Evolutionary conservation across 92 coral and sea anemone species (phyloP).

Genomic region (Siderastrea siderea): DNA sequence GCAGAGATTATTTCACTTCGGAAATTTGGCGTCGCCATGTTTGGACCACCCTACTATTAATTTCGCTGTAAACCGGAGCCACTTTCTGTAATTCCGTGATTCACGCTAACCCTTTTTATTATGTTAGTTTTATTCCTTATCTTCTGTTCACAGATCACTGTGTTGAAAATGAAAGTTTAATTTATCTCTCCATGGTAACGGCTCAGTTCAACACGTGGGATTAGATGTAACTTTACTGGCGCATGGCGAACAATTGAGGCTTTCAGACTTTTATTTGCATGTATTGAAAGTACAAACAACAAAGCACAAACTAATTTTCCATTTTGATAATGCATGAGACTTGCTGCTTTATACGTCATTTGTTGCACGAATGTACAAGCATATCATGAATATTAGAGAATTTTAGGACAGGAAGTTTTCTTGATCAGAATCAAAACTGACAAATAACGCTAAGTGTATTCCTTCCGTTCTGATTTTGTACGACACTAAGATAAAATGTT

Average conservation of each 20-base stretch:
- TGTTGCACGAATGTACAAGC: constrained; percentile 8
- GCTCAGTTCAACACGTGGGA: constrained; percentile 5
- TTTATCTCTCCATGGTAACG: background rate
- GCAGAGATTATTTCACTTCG: too few relatives aligned
- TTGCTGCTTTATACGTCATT: constrained; percentile 1
- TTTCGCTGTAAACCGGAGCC: background rate
- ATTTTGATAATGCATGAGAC: background rate
- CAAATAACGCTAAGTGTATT: background rate
- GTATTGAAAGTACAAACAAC: background rate
- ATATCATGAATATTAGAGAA: background rate
- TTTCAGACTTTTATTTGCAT: constrained; percentile 7
- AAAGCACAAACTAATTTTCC: constrained; percentile 5
- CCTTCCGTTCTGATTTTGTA: background rate
- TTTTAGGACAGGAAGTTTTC: background rate
- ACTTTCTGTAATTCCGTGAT: background rate
- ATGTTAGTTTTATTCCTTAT: background rate
- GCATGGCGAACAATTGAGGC: constrained; percentile 2
- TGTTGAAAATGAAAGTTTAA: background rate
- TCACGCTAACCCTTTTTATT: background rate
- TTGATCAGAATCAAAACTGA: background rate
- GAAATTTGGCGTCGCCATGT: too few relatives aligned
- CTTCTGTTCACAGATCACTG: background rate
- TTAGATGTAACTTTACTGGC: constrained; percentile 1
- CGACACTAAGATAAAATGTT: too few relatives aligned
- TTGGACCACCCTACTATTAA: too few relatives aligned